Conservation (phyloP, 2,888 invertebrate species). For the Drosophila yooni region DNA sequence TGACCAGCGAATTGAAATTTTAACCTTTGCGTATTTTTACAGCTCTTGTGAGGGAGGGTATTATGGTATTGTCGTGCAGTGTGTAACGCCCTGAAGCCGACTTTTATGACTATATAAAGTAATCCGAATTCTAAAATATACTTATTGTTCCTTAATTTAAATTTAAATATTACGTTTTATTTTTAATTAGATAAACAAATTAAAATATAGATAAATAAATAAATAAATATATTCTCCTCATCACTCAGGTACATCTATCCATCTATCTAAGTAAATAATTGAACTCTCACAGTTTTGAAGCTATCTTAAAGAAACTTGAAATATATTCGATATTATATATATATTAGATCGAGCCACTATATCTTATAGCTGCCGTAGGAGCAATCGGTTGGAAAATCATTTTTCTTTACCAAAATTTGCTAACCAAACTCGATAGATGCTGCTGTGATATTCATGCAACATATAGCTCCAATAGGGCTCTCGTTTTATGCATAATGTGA, state of each 20-base stretch:
- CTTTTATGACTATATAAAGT: neutral
- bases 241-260: neutral
- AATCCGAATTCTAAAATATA: neutral
- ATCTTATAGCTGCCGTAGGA: neutral
- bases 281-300: neutral
- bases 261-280: neutral
- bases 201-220: neutral
- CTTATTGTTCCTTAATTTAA: neutral
- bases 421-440: neutral
- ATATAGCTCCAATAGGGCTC: neutral
- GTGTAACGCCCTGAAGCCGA: neutral
- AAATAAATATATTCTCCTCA: neutral
- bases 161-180: neutral
- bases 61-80: too few species aligned
- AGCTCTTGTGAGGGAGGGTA: constrained; percentile 7
- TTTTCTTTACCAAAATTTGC: neutral
- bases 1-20: constrained; percentile 58
- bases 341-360: neutral
- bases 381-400: neutral
- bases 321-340: neutral
- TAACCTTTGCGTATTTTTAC: constrained; percentile 38
- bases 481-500: neutral
- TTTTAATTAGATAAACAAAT: neutral
- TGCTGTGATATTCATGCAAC: neutral
- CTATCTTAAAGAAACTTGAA: neutral